Evolutionary conservation across 2,113 vertebrate species (phyloP), one percentile per base, ranked within the genome.

Genomic region (Perca fluviatilis): DNA sequence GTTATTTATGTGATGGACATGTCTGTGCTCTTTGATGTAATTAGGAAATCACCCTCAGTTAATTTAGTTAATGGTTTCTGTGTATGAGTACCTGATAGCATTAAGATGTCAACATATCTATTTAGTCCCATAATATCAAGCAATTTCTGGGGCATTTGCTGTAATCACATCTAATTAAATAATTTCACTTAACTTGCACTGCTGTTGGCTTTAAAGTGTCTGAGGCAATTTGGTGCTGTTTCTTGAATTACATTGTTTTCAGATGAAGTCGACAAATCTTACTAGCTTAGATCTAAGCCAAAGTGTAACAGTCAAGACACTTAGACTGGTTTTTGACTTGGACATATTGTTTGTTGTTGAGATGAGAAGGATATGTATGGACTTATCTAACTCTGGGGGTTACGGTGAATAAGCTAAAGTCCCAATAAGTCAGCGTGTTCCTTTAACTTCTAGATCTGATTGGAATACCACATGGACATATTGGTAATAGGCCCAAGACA

Each of bases 41-140:
- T 85, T 80, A 80, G 47, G 21, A 78, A 64, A 43, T 63, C 61
- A 15, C 30, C 46, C 69, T 50, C 21, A 10, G 67, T 79, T 80
- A 27, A 77, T 77, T 80, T 46, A 57, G 46, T 51, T 74, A 79
- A 70, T 67, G 27, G 64, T 14, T 56, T 70, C 54, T 27, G 4
- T 60, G 49, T 21, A n/a, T 15, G 8, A 84, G 65, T 36, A 72
- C 65, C 60, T 8, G 60, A 71, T 66, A 50, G 77, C 73, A 27
- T 18, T 70, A 40, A 75, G 50, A 50, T 6, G 5, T 62, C 73
- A 69, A 69, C 67, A 65, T 60, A 73, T 64, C 72, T 50, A 46
- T 57, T 70, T 71, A 70, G 36, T 77, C 60, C 40, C 19, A 54
- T 8, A 25, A 54, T 69, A 61, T 77, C 1, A 50, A 47, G 66